These are phyloP conservation scores for Mustelus asterias DNA, from an alignment of 2,113 vertebrate species.

Conservation along the genomic window DNA sequence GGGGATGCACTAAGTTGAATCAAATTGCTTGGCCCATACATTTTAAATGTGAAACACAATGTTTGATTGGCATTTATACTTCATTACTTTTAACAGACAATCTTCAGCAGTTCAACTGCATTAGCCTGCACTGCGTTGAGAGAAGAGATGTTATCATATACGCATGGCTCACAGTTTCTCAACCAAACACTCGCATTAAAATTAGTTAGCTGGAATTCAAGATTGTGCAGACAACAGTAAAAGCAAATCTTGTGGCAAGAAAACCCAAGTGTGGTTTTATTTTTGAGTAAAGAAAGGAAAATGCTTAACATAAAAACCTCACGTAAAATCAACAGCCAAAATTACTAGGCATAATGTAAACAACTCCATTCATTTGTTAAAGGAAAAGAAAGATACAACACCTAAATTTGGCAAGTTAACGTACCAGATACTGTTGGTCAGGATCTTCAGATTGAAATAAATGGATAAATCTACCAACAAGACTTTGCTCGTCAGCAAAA, in stretches of 20 bases:
- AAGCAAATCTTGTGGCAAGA: background rate
- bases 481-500: slow-evolving; percentile 94
- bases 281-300: background rate
- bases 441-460: slow-evolving; percentile 87
- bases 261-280: background rate
- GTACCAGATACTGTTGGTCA: slow-evolving; percentile 91
- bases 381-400: background rate
- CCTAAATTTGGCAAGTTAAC: background rate
- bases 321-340: background rate
- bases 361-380: background rate
- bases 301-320: background rate
- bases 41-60: no score
- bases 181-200: background rate
- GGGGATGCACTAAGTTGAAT: no score
- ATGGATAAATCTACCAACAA: slow-evolving; percentile 94
- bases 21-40: no score
- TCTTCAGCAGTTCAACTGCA: no score
- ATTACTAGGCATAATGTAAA: background rate
- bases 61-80: no score
- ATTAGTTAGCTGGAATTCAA: background rate
- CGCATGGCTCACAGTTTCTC: background rate
- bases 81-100: no score
- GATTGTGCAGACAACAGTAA: background rate
- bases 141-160: background rate
- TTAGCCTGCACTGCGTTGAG: no score